phyloP scores from a whole-genome alignment of 1,140 invertebrate genomes.

The Globodera ellingtonae region DNA sequence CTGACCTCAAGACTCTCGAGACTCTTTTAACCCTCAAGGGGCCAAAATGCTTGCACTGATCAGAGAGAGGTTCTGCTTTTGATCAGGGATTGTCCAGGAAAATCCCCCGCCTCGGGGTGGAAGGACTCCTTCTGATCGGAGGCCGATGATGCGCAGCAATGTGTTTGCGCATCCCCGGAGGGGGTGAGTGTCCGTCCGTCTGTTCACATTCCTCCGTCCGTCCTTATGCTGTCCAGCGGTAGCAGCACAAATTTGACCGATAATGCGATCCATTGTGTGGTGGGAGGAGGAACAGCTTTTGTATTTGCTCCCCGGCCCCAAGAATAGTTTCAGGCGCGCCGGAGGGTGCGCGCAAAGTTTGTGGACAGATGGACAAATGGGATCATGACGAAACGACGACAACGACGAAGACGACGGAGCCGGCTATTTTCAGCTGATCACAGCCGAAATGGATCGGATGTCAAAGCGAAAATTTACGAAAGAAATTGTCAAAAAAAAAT shows the following conservation, averaged over 20 bases:
- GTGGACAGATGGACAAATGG: not conserved
- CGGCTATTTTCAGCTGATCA: not conserved
- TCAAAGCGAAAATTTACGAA: too few species aligned
- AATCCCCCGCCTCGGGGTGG: too few species aligned
- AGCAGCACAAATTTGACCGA: not conserved
- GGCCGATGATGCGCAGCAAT: not conserved
- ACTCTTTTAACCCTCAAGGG: too few species aligned
- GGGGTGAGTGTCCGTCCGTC: not conserved
- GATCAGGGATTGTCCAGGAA: too few species aligned
- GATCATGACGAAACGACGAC: not conserved
- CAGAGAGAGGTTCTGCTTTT: not conserved
- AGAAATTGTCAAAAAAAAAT: too few species aligned
- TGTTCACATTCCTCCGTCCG: not conserved
- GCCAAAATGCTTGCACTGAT: not conserved
- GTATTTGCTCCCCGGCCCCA: not conserved
- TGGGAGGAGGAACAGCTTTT: not conserved
- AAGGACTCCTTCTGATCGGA: not conserved
- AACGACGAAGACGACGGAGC: not conserved
- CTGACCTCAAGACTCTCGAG: too few species aligned
- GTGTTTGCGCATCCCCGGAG: not conserved
- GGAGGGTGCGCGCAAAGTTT: not conserved
- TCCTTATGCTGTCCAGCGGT: too few species aligned
- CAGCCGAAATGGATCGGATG: too few species aligned
- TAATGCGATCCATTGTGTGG: not conserved
- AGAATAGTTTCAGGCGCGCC: not conserved